Percentiles rank a stretch among this genome's conserved stretches.
These are phyloP conservation scores for Villa cingulata DNA, from an alignment of 2,888 invertebrate species.

Conservation along the genomic window DNA sequence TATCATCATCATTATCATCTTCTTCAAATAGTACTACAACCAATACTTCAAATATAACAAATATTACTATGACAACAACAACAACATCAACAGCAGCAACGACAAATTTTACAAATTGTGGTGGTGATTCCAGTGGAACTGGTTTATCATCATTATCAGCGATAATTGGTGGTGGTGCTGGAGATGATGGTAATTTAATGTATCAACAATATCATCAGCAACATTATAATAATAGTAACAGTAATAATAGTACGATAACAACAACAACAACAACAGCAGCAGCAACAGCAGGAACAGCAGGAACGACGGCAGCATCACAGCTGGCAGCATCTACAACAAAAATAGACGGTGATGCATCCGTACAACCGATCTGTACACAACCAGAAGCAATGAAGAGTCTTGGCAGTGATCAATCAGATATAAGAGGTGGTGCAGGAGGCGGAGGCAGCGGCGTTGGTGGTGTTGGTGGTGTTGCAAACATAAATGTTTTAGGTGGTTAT, in stretches of 20 bases:
- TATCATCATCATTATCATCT: too few species aligned
- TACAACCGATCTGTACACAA: constrained; percentile 34
- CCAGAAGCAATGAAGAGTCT: constrained; percentile 27
- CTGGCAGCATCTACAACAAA: background rate
- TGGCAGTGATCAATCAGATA: constrained; percentile 16
- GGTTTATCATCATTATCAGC: constrained; percentile 3
- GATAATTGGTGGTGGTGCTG: too few species aligned
- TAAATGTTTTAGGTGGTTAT: constrained; percentile 17
- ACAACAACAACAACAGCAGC: background rate
- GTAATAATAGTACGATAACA: background rate
- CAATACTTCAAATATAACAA: constrained; percentile 11
- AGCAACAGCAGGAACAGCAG: too few species aligned
- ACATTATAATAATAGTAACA: background rate
- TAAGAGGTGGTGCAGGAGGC: constrained; percentile 17
- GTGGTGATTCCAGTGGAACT: background rate
- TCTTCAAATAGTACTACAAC: too few species aligned
- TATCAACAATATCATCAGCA: background rate
- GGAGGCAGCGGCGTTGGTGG: constrained; percentile 10
- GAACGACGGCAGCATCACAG: too few species aligned
- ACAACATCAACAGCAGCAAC: constrained; percentile 12
- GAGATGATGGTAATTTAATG: background rate
- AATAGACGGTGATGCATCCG: constrained; percentile 19
- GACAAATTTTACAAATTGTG: background rate
- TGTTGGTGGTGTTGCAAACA: constrained; percentile 15
- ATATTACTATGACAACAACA: constrained; percentile 9